Base-by-base conservation (phyloP, 2,888 invertebrate species). In the Agrilus cyanescens region DNA sequence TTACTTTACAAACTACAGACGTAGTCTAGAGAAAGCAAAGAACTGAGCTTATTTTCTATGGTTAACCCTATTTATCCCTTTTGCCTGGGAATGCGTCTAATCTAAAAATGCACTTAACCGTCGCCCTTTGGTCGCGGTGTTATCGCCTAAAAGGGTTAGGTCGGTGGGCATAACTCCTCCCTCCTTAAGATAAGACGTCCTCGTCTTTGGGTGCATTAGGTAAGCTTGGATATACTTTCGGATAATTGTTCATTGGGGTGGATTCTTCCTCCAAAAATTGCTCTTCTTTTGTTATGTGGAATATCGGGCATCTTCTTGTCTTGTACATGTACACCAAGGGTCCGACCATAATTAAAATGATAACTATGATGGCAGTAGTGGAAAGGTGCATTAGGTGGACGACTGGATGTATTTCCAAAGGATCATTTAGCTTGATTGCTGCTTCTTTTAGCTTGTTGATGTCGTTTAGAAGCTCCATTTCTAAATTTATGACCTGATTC, bases 361-460 rank as follows among this genome's bases (percentile, higher is more conserved):
- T 40, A n/a, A 32, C 29, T 15, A 39, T 25, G 7, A 39, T 20
- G 13, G 20, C n/a, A 12, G 36, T 41, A 12, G 30, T 16, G 13
- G 36, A 37, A 12, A 42, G 14, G 29, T 42, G 42, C 25, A 37
- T 15, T 20, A 33, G 8, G 18, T 47, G 38, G 50, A 57, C 36
- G 50, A 52, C 0, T 2, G 45, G 34, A 18, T 46, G 39, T 13
- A 43, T 4, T 12, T 36, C 14, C 15, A 40, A 4, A 4, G 14
- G 20, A 2, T 33, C 12, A 7, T 38, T 20, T 16, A 46, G 15
- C 6, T 25, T 34, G 12, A 40, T 15, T 3, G 32, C 29, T 38
- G 43, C 46, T 40, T 42, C 34, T 25, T 29, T 37, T n/a, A 37
- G 29, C 2, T 14, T 18, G 25, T 37, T 14, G 14, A 18, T 7